phyloP scores from a whole-genome alignment of 92 coral and sea anemone species.

The Palythoa grandis region DNA sequence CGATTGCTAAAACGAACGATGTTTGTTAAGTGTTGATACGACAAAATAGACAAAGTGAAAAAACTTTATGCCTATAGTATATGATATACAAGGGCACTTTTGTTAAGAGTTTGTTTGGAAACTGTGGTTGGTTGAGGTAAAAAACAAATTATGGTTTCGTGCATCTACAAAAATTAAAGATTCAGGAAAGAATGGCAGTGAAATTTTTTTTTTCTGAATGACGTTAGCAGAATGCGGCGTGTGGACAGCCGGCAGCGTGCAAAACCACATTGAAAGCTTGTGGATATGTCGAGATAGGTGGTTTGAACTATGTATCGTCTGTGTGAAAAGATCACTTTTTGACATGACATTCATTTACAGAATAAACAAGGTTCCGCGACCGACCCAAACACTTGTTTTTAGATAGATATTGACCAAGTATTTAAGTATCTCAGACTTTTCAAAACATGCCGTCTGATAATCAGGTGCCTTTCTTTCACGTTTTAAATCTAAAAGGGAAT shows the following conservation, averaged over 20 bases:
- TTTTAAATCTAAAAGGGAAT: background rate
- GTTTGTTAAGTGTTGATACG: background rate
- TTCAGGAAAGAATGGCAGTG: background rate
- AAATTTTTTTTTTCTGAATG: background rate
- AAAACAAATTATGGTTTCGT: background rate
- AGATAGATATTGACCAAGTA: background rate
- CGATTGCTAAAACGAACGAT: background rate
- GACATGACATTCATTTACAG: conserved; percentile 43
- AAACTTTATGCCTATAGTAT: background rate
- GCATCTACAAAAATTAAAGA: background rate
- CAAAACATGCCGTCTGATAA: conserved; percentile 4
- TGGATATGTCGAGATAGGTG: conserved; percentile 25
- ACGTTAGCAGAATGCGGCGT: conserved; percentile 7
- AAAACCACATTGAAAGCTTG: conserved; percentile 26
- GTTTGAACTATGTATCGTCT: conserved; percentile 13
- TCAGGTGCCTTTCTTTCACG: background rate
- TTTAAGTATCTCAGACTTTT: no score
- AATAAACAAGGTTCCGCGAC: conserved; percentile 9
- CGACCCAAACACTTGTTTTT: background rate
- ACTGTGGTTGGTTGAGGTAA: conserved; percentile 10
- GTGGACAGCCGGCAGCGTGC: background rate
- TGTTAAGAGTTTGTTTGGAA: background rate
- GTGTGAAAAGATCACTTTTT: conserved; percentile 38
- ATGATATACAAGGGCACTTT: conserved; percentile 4
- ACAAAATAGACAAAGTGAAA: background rate